Evolutionary conservation across 2,797 vertebrate genomes (phyloP).

Genomic region (Pangasius krempfi): DNA sequence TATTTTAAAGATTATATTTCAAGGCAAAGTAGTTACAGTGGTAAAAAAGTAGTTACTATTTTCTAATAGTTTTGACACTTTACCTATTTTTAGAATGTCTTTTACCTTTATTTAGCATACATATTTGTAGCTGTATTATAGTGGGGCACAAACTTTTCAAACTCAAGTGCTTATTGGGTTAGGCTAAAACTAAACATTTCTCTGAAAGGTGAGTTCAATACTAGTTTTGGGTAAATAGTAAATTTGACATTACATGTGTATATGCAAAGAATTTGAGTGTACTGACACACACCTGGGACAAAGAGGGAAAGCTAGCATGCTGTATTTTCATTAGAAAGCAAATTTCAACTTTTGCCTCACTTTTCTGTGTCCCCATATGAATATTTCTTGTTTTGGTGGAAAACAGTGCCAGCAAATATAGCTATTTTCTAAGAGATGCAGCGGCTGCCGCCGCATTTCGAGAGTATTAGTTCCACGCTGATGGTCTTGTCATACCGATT

Average conservation of each 20-base stretch:
- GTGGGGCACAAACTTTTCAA: background rate
- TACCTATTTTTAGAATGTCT: background rate
- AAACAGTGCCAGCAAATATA: conserved; percentile 42
- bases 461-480: conserved; percentile 68
- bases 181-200: background rate
- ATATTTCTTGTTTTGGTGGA: conserved; percentile 42
- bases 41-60: too few species aligned
- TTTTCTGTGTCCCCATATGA: conserved; percentile 44
- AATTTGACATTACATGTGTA: background rate
- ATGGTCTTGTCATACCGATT: conserved; percentile 68
- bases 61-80: background rate
- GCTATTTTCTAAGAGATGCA: conserved; percentile 36
- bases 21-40: background rate
- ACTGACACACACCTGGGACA: conserved; percentile 34
- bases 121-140: background rate
- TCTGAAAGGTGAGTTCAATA: background rate
- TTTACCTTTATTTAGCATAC: background rate
- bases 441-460: conserved; percentile 60
- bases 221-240: background rate
- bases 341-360: conserved; percentile 39
- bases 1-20: too few species aligned
- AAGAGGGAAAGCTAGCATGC: conserved; percentile 13
- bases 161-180: background rate
- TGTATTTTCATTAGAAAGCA: conserved; percentile 43
- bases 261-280: background rate